These are phyloP conservation scores for Balaenoptera acutorostrata DNA, from an alignment of 2,113 vertebrate species.

Conservation along the genomic window DNA sequence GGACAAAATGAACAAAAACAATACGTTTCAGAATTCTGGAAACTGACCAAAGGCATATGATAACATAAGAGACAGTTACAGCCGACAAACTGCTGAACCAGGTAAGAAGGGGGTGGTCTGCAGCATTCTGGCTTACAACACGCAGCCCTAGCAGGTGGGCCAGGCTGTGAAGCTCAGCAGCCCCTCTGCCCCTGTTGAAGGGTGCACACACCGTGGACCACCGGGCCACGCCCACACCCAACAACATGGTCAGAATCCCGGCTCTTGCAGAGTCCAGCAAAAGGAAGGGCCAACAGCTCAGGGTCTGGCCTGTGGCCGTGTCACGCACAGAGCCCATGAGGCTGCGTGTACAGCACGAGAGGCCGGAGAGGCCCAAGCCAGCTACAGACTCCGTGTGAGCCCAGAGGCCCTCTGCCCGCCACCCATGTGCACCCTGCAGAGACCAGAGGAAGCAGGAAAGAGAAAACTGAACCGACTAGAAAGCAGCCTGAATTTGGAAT, in stretches of 20 bases:
- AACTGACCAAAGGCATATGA: accelerated
- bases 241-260: accelerated
- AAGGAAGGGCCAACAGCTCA: not conserved
- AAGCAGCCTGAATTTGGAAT: not conserved
- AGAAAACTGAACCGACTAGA: no score
- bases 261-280: not conserved
- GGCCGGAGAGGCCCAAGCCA: not conserved
- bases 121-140: no score
- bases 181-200: not conserved
- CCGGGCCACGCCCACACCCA: accelerated
- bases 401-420: accelerated
- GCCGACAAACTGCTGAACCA: not conserved
- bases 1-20: not conserved
- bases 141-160: no score
- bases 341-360: accelerated
- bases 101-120: accelerated
- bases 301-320: accelerated
- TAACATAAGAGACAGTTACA: not conserved
- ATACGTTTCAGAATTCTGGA: not conserved
- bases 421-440: accelerated
- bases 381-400: accelerated
- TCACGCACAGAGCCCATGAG: accelerated
- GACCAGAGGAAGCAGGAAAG: not conserved
- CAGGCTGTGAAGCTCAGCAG: accelerated
- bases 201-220: accelerated